Evolutionary conservation across 2,797 vertebrate genomes (phyloP).

Genomic region (Gymnothorax javanicus): DNA sequence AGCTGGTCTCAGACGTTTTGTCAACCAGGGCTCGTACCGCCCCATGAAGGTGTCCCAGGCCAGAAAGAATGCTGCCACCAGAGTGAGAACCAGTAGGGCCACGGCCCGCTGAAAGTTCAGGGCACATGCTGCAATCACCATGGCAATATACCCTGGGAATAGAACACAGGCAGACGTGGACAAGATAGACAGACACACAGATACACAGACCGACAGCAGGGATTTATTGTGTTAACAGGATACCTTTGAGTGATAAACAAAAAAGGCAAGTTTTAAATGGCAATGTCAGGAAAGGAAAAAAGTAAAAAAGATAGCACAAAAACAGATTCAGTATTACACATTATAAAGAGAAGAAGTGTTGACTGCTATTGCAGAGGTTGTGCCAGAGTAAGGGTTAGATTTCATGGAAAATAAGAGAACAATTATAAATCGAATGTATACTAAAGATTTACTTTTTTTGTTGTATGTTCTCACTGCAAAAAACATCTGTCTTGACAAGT

Average conservation of each 20-base stretch:
- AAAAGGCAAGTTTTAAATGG: neutral
- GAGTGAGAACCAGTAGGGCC: slow-evolving; percentile 75
- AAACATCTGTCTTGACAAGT: no score
- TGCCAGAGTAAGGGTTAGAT: neutral
- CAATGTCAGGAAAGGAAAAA: neutral
- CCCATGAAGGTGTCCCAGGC: slow-evolving; percentile 78
- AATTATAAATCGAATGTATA: neutral
- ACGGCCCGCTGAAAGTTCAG: slow-evolving; percentile 79
- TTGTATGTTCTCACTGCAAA: neutral
- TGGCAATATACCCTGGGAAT: slow-evolving; percentile 70
- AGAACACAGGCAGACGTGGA: slow-evolving; percentile 24
- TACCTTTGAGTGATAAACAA: neutral
- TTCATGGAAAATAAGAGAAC: neutral
- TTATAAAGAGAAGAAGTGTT: neutral
- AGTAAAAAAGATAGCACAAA: neutral
- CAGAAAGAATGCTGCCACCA: slow-evolving; percentile 73
- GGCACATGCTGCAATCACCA: slow-evolving; percentile 76
- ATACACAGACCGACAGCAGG: neutral
- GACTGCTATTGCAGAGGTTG: neutral
- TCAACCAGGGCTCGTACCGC: slow-evolving; percentile 68
- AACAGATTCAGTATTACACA: neutral
- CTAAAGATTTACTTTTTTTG: neutral
- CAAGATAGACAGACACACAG: slow-evolving; percentile 1
- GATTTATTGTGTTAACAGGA: neutral
- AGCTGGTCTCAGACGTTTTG: slow-evolving; percentile 60